A percentile compares a stretch with the other conserved stretches of the same genome.
Evolutionary conservation across 30 jellyfish, hydroid and myxozoan genomes (phyloP).

Genomic region (Aurelia aurita complex sp. Pacific): DNA sequence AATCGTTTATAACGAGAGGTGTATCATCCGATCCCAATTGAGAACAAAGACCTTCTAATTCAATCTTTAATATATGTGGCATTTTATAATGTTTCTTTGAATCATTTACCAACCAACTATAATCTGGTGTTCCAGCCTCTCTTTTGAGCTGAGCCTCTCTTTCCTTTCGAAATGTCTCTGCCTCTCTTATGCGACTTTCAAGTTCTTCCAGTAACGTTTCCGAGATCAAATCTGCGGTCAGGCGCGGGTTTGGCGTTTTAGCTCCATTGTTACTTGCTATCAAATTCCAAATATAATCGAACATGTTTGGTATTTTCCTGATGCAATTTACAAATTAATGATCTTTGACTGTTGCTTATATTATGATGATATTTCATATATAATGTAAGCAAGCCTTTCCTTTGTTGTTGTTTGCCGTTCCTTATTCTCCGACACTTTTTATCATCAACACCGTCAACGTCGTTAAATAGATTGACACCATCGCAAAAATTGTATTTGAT

Average conservation of each 20-base stretch:
- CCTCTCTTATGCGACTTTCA: constrained; percentile 39
- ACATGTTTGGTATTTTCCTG: constrained; percentile 1
- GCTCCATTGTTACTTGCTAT: constrained; percentile 15
- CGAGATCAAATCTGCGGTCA: constrained; percentile 35
- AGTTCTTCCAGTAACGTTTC: constrained; percentile 67
- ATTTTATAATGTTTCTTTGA: constrained; percentile 48
- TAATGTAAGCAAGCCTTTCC: no score
- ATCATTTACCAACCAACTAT: constrained; percentile 60
- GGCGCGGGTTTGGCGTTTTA: neutral
- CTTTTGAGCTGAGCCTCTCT: constrained; percentile 48
- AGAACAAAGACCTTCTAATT: constrained; percentile 49
- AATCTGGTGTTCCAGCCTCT: constrained; percentile 69
- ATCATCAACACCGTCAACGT: no score
- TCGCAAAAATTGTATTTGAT: no score
- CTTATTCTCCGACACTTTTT: no score
- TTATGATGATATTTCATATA: no score
- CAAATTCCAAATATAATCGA: constrained; percentile 57
- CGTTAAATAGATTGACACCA: no score
- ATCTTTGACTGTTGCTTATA: no score
- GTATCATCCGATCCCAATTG: constrained; percentile 55
- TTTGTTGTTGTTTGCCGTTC: no score
- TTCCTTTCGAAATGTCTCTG: constrained; percentile 23
- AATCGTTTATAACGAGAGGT: constrained; percentile 36
- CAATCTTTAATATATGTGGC: constrained; percentile 32
- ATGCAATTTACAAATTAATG: no score